Conservation (phyloP, 2,113 vertebrate species). For the Australoheros scitulus region DNA sequence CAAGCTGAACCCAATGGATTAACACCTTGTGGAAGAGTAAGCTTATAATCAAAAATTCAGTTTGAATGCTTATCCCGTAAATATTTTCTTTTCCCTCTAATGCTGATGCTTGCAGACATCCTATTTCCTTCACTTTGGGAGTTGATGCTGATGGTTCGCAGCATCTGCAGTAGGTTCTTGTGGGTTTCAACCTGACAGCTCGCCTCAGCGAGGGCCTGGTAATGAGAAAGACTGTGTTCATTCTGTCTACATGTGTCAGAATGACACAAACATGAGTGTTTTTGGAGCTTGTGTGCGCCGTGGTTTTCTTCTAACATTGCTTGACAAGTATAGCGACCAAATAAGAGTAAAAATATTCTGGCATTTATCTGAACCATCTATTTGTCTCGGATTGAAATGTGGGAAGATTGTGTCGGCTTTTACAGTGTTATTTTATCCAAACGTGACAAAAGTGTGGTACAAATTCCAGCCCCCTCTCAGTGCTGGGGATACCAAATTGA, state of each 20-base stretch:
- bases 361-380: conserved; percentile 30
- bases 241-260: conserved; percentile 69
- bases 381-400: conserved; percentile 18
- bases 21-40: conserved; percentile 45
- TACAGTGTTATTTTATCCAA: neutral
- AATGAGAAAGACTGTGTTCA: conserved; percentile 74
- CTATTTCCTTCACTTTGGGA: conserved; percentile 52
- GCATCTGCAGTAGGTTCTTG: conserved; percentile 68
- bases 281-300: conserved; percentile 44
- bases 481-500: neutral
- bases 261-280: conserved; percentile 59
- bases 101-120: conserved; percentile 59
- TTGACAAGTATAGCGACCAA: conserved; percentile 47
- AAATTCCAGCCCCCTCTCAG: neutral
- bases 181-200: conserved; percentile 73
- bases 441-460: neutral
- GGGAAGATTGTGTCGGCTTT: neutral
- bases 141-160: conserved; percentile 64
- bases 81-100: conserved; percentile 63
- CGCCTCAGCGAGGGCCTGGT: conserved; percentile 67
- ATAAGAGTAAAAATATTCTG: conserved; percentile 14
- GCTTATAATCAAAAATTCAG: conserved; percentile 64
- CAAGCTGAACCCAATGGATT: conserved; percentile 37
- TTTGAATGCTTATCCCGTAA: conserved; percentile 61
- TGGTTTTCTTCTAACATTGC: conserved; percentile 50